Evolutionary conservation across 2,888 invertebrate genomes (phyloP).

Genomic region (Phortica magna): DNA sequence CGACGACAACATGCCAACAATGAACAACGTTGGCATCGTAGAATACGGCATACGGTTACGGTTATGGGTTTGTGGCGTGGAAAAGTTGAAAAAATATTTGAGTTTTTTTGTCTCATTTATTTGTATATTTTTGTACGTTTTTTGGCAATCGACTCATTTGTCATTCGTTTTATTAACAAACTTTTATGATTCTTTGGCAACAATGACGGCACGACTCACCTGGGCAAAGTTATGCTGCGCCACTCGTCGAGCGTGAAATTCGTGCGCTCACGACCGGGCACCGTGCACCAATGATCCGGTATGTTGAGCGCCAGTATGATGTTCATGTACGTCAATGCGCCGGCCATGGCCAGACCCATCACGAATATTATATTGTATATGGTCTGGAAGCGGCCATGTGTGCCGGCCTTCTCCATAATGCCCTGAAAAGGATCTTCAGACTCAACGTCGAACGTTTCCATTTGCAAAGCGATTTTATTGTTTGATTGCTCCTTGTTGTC

Average conservation of each 20-base stretch:
- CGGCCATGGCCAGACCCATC: slow-evolving; percentile 77
- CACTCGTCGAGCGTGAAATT: slow-evolving; percentile 79
- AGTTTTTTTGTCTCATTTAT: neutral
- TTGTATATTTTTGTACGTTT: neutral
- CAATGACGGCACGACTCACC: slow-evolving; percentile 71
- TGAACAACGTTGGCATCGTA: neutral
- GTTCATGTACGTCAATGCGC: slow-evolving; percentile 80
- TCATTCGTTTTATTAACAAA: neutral
- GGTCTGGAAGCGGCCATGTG: slow-evolving; percentile 80
- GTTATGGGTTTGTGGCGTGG: neutral
- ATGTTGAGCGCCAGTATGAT: slow-evolving; percentile 80
- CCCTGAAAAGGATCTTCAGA: slow-evolving; percentile 79
- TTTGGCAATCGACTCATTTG: neutral
- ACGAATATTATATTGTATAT: slow-evolving; percentile 79
- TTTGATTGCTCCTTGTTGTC: slow-evolving; percentile 31
- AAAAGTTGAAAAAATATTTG: slow-evolving; percentile 22
- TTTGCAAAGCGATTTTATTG: slow-evolving; percentile 54
- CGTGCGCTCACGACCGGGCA: slow-evolving; percentile 79
- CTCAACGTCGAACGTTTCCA: slow-evolving; percentile 52
- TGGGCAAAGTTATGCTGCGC: slow-evolving; percentile 80
- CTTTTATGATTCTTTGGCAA: neutral
- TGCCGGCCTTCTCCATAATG: slow-evolving; percentile 79
- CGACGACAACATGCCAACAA: neutral
- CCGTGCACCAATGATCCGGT: slow-evolving; percentile 81
- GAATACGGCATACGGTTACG: too few relatives aligned